Evolutionary conservation across 2,797 vertebrate species (phyloP).

Genomic region (Neomorphus geoffroyi): DNA sequence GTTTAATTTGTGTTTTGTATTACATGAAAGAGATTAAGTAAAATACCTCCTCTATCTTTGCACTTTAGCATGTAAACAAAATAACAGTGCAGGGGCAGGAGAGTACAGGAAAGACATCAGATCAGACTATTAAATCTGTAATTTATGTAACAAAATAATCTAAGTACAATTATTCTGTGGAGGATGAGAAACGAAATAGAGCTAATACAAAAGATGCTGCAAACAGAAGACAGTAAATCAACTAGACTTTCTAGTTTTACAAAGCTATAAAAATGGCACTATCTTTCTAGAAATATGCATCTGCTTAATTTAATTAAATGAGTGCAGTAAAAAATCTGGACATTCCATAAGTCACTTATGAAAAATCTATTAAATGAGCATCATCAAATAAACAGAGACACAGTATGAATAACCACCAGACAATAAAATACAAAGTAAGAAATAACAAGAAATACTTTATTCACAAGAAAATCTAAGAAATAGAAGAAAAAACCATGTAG

Average conservation of each 20-base stretch:
- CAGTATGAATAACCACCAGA: neutral
- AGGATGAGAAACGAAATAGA: neutral
- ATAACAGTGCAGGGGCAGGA: neutral
- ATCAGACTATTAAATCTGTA: neutral
- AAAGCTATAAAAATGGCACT: neutral
- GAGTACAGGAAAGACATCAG: neutral
- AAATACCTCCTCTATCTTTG: neutral
- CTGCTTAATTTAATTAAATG: neutral
- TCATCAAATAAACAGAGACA: neutral
- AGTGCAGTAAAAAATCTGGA: neutral
- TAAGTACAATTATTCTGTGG: neutral
- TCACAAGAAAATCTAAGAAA: neutral
- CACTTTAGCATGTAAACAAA: neutral
- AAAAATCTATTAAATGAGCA: neutral
- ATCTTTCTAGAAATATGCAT: neutral
- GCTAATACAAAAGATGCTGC: neutral
- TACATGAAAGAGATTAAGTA: neutral
- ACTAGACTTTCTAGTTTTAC: neutral
- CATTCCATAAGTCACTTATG: neutral
- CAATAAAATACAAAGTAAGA: neutral
- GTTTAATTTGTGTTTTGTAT: neutral
- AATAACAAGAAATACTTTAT: neutral
- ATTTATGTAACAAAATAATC: neutral
- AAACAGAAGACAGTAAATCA: neutral
- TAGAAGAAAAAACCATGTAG: neutral